Base-by-base conservation (phyloP, 2,797 vertebrate genomes). In the Loriculus beryllinus region DNA sequence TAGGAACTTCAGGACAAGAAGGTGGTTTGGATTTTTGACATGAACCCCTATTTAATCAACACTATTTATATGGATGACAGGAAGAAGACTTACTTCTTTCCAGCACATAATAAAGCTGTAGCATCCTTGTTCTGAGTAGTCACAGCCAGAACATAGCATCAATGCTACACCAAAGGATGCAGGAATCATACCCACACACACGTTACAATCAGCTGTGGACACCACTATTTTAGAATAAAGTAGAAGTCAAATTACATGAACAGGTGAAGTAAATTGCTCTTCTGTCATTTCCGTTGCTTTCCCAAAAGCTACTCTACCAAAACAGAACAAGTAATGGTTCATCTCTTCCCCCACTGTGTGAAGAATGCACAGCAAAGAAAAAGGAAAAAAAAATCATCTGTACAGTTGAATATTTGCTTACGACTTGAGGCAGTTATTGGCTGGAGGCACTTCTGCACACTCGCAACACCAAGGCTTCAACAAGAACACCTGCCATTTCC, bases 51-150 rank as follows among this genome's bases (percentile, higher is more conserved):
- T 28, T 83, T 59, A 9, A 19, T 3, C 52, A 47, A 43, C 0
- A 1, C 4, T 63, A 35, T 68, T 56, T 26, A 3, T 10, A 22
- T 1, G 17, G 33, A 10, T 52, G 68, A 19, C 12, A 54, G 60
- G 33, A 80, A 80, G 20, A 64, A 10, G 5, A 10, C 3, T 35
- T 2, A 2, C 54, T 81, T 67, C 19, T n/a, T 64, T 29, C 45
- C 43, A 40, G 17, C 2, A 4, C 1, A 0, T 20, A 19, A 14
- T 8, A 62, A 82, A 87, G 16, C 3, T 3, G 0, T 0, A 9
- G 12, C 1, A 1, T 11, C 29, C 68, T 68, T 23, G 4, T 20
- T 31, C 33, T 52, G 47, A 8, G 14, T 2, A 26, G 16, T 15
- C 81, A 45, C 54, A 78, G n/a, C 6, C 59, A 49, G 21, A 59